Evolutionary conservation across 2,888 invertebrate genomes (phyloP), one percentile per base, ranked within the genome.

Genomic region (Harmothoe impar): DNA sequence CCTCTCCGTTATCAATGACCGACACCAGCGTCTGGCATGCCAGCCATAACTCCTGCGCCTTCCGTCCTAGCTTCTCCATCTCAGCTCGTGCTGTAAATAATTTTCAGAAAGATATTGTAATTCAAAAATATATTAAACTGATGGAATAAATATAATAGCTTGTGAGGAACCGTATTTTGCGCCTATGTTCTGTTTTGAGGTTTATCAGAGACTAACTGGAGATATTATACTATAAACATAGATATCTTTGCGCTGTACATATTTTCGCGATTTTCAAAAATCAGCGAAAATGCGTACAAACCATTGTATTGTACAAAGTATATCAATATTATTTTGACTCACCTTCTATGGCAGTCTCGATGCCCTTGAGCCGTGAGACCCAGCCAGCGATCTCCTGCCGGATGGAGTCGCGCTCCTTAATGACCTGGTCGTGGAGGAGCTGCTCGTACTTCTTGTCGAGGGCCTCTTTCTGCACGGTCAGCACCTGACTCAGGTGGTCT

Each of bases 21-120:
- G 98, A 97, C 94, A 97, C 97, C 62, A 99, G 96, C 0, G 98
- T 97, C 94, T 99, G 98, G 94, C 98, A 98, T 0, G 99, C 98
- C 92, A 98, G 97, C 99, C 99, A 99, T 93, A 99, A 96, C 51
- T 98, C 97, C 96, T 99, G 98, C 0, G 98, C 98, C 43, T 95
- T 94, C 35, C 95, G 94, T 15, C 96, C 96, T 84, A 95, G 94
- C 90, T 95, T 95, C 93, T 96, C 96, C 89, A 93, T 92, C 62
- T 95, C 95, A 23, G 96, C 96, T 33, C 95, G 94, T 17, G 93
- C 96, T 96, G 93, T 33, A 93, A 93, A 5, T 20, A 1, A 43
- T n/a, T n/a, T n/a, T n/a, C n/a, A n/a, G n/a, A n/a, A n/a, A n/a
- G n/a, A n/a, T n/a, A n/a, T n/a, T 72, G 10, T n/a, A 72, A 72